These are phyloP conservation scores for Pipistrellus pipistrellus DNA, from an alignment of 2,797 vertebrate genomes.

Conservation along the genomic window DNA sequence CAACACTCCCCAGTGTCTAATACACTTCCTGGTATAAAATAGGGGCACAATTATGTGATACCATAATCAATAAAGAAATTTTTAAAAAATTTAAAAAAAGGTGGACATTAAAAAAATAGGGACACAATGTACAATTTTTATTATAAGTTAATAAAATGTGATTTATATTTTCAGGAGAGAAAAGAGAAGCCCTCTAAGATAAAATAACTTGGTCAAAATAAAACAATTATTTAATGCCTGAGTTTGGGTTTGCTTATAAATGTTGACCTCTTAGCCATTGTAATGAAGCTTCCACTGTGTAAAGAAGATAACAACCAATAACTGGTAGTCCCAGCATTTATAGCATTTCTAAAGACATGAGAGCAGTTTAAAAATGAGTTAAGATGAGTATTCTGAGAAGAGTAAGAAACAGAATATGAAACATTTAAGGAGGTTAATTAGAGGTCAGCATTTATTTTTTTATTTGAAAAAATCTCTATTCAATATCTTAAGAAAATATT, in stretches of 20 bases:
- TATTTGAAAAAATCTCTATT: not conserved
- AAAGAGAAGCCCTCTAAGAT: not conserved
- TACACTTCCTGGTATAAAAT: not conserved
- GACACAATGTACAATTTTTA: not conserved
- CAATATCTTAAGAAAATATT: not conserved
- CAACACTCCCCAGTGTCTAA: no score
- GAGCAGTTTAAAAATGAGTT: not conserved
- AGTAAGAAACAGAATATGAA: not conserved
- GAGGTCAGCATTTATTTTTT: not conserved
- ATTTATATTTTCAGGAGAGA: not conserved
- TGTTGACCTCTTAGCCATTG: not conserved
- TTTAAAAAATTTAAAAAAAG: no score
- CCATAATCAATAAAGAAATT: no score
- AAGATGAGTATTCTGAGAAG: not conserved
- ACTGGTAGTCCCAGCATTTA: not conserved
- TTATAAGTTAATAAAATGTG: not conserved
- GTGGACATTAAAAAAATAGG: not conserved
- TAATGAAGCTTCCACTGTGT: not conserved
- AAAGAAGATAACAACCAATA: not conserved
- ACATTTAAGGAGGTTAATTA: not conserved
- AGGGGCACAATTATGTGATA: not conserved
- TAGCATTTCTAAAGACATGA: not conserved
- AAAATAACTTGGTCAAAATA: not conserved
- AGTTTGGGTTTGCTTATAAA: not conserved
- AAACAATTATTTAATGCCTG: not conserved